Evolutionary conservation across 2,888 invertebrate species (phyloP), one percentile per base, ranked within the genome.

Genomic region (Plagodis dolabraria): DNA sequence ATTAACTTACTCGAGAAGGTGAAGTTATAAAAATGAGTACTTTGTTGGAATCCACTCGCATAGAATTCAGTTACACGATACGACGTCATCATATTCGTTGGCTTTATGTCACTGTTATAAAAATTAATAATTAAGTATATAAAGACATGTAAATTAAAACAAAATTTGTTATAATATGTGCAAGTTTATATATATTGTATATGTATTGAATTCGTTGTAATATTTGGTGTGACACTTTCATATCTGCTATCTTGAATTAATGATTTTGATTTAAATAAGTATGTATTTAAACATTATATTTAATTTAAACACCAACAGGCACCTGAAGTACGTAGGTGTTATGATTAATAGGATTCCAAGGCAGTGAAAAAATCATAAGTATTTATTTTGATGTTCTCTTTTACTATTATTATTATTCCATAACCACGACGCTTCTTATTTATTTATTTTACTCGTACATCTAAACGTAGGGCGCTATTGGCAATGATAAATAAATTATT

Each of bases 381-480:
- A 48, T 22, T 36, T 43, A 34, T 47, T 42, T 55, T 55, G 59
- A 40, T 48, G 36, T 50, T 45, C 33, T 34, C 34, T 33, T n/a
- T 49, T 22, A 22, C 47, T 10, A 11, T 54, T 49, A 47, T 12
- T 40, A 47, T 47, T 57, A 50, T 53, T 55, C 60, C 53, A 63
- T 52, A 64, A 60, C 52, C 47, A 11, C 36, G 47, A 55, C 60
- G 44, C 55, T 65, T 47, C 66, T 64, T 63, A 63, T 46, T 61
- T 60, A 50, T 58, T 7, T 40, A 40, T 40, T 10, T 64, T 47
- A 60, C 46, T 53, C 59, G 56, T 66, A 64, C 57, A 57, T 52
- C 64, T 61, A 64, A 68, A 68, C 66, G 64, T 68, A 68, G 66
- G 63, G 60, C 60, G 63, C 66, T 68, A 68, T 66, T 66, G 67